Evolutionary conservation across 1,140 invertebrate genomes (phyloP), one percentile per base, ranked within the genome.

Genomic region (Andricus grossulariae): DNA sequence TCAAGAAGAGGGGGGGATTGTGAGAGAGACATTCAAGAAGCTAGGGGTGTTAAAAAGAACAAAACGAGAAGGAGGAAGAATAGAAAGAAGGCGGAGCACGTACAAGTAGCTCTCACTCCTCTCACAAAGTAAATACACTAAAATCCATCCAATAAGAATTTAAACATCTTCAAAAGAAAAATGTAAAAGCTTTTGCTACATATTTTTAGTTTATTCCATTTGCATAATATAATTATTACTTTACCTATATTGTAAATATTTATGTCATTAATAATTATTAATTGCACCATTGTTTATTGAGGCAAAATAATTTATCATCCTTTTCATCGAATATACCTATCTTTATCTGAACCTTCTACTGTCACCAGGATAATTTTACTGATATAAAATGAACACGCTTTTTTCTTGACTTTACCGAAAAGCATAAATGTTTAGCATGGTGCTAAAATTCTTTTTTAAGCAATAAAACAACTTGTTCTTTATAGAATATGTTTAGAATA

Each of bases 51-150:
- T 66, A 39, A 66, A 66, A 66, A 66, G 32, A 66, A 32, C 75
- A 66, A 74, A 79, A 73, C 80, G 84, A 86, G 83, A 86, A 85
- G 80, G 71, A 78, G 84, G 81, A 50, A 66, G 39, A 25, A 19
- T 71, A 19, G 21, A 52, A 70, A 70, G 60, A 75, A 70, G 74
- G 70, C 55, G 49, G 60, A 75, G 70, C 60, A 71, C 60, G n/a
- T 50, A 70, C 39, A 70, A 51, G 70, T 52, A 32, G 25, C 49
- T 66, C 55, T 71, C 51, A n/a, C 16, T 75, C n/a, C 50, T 70
- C 70, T 50, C 60, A 39, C 25, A 45, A 66, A 66, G 15, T 66
- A 66, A 66, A 66, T 32, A 16, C 32, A 39, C 60, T 66, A 66
- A 66, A 66, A 66, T 66, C 60, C 39, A 66, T 13, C 25, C 60